phyloP scores from a whole-genome alignment of 2,888 invertebrate species.

The Drosophila niveifrons region DNA sequence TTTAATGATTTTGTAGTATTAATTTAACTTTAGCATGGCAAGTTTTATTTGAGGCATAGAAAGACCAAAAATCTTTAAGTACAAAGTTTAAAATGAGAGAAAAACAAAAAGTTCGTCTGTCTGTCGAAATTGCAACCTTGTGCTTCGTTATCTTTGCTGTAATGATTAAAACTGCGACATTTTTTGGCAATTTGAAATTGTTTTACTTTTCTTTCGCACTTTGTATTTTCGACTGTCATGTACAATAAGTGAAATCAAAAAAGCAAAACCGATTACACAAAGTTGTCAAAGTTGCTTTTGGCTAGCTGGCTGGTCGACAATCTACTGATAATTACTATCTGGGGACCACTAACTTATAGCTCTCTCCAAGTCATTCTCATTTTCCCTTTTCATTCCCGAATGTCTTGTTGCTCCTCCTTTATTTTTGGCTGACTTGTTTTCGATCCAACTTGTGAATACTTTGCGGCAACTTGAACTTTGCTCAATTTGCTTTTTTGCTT shows the following conservation, averaged over 20 bases:
- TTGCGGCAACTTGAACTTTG: slow-evolving; percentile 49
- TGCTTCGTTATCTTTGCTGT: neutral
- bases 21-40: too few species aligned
- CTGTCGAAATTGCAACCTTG: neutral
- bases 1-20: too few species aligned
- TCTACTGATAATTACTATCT: slow-evolving; percentile 81
- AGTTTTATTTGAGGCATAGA: too few species aligned
- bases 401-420: neutral
- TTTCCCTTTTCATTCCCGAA: neutral
- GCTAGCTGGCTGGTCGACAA: slow-evolving; percentile 67
- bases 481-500: slow-evolving; percentile 23
- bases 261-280: slow-evolving; percentile 75
- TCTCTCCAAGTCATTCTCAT: slow-evolving; percentile 20
- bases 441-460: slow-evolving; percentile 46
- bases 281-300: slow-evolving; percentile 73
- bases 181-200: neutral
- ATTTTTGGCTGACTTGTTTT: neutral
- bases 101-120: neutral
- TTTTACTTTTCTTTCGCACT: neutral
- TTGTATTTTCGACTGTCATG: slow-evolving; percentile 59
- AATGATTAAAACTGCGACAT: neutral
- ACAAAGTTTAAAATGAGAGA: too few species aligned
- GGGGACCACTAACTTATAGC: slow-evolving; percentile 78
- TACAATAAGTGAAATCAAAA: slow-evolving; percentile 77
- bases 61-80: too few species aligned